Conservation (phyloP, 2,888 invertebrate genomes). For the Tuberolachnus salignus region DNA sequence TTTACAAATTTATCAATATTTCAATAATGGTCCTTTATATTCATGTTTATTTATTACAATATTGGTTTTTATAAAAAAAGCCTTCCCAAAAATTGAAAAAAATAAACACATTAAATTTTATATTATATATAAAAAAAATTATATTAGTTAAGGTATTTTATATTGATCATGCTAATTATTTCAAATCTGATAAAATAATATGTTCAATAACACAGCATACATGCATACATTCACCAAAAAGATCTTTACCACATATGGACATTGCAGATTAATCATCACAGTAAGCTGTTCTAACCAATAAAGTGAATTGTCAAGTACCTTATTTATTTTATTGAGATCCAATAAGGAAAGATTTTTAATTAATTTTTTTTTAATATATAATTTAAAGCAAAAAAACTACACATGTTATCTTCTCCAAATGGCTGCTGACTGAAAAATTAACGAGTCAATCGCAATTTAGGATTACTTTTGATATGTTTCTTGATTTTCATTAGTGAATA, state of each 20-base stretch:
- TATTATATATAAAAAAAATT: background rate
- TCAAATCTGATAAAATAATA: background rate
- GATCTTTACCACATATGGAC: slow-evolving; percentile 22
- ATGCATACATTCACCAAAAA: slow-evolving; percentile 35
- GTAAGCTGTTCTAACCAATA: slow-evolving; percentile 34
- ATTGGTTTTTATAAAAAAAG: too few species aligned
- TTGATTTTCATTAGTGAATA: slow-evolving; percentile 45
- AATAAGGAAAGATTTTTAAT: slow-evolving; percentile 46
- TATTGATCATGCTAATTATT: slow-evolving; percentile 25
- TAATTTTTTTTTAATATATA: slow-evolving; percentile 18
- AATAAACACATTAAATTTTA: too few species aligned
- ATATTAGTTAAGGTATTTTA: background rate
- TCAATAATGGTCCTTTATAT: too few species aligned
- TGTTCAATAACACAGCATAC: slow-evolving; percentile 12
- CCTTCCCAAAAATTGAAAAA: too few species aligned
- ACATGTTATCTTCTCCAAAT: slow-evolving; percentile 50
- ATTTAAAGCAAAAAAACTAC: slow-evolving; percentile 40
- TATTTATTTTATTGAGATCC: slow-evolving; percentile 49
- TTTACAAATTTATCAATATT: too few species aligned
- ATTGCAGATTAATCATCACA: slow-evolving; percentile 49
- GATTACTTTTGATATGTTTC: slow-evolving; percentile 23
- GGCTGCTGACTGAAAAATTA: slow-evolving; percentile 32
- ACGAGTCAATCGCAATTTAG: slow-evolving; percentile 30
- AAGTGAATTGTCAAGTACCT: slow-evolving; percentile 46
- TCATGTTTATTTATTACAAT: too few species aligned